Base-by-base conservation (phyloP, 2,113 vertebrate genomes). In the Ovis aries region DNA sequence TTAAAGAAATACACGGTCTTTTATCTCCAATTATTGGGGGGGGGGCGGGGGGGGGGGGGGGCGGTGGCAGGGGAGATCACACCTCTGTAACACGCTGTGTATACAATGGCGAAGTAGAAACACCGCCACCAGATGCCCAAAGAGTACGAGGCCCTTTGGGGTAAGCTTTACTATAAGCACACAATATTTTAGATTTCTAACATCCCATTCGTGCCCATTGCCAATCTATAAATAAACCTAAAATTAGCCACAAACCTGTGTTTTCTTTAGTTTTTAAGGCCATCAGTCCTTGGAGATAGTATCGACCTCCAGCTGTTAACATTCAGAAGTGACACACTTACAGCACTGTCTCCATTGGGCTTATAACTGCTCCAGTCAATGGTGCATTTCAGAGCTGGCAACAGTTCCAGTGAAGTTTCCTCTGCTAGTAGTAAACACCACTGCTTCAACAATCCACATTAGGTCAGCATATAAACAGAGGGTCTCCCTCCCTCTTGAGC, bases 231-330 rank as follows among this genome's bases (percentile, higher is more conserved):
- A 82, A 86, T 50, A 93, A 96, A 64, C 81, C 85, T 97, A 96
- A 85, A 91, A 90, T 86, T 36, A 84, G 31, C 78, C 45, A 85
- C 82, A 95, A 97, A 98, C 77, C n/a, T 1, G 57, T 53, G 81
- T 82, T 90, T 85, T 33, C 97, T 93, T 97, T 96, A 95, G 97
- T 91, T 96, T 97, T 96, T 96, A 86, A 86, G 59, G 31, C 48
- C 94, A 95, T 45, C 74, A 97, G 0, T 95, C 81, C 90, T 97
- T 87, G 90, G 23, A 13, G 33, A 62, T 0, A 90, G 50, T 25
- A 90, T 3, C 3, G 14, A n/a, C 29, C 27, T 96, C 60, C 80
- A 95, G 43, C 16, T 3, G 67, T 84, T 16, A 86, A 85, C 53
- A 27, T 19, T 60, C 80, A 50, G 64, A 89, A 96, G 96, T 43